Evolutionary conservation across 2,113 vertebrate genomes (phyloP).

Genomic region (Engraulis encrasicolus): DNA sequence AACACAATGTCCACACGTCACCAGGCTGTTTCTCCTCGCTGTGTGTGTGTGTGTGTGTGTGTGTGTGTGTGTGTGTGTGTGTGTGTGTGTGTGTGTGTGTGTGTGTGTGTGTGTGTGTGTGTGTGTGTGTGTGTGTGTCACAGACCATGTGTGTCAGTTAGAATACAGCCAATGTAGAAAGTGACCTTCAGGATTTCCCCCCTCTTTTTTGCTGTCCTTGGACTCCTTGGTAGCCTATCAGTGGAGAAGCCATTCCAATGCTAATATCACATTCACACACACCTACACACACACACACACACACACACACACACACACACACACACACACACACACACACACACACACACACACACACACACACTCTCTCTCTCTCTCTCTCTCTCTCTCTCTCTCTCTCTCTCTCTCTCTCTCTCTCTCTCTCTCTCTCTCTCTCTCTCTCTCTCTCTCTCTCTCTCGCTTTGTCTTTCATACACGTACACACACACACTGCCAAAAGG

Average conservation of each 20-base stretch:
- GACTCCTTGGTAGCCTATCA: no score
- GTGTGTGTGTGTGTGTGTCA: neutral
- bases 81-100: neutral
- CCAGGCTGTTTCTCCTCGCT: neutral
- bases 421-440: neutral
- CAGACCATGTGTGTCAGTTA: neutral
- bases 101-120: neutral
- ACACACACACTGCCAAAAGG: no score
- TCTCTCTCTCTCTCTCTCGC: neutral
- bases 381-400: no score
- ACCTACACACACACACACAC: neutral
- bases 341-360: neutral
- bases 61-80: neutral
- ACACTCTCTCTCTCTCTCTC: neutral
- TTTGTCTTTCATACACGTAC: no score
- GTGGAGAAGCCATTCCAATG: neutral
- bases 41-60: neutral
- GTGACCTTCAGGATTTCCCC: slow-evolving; percentile 1
- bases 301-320: neutral
- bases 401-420: neutral
- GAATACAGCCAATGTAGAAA: neutral
- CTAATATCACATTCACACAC: neutral
- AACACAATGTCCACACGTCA: neutral
- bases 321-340: neutral
- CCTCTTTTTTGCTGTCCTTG: slow-evolving; percentile 9